Evolutionary conservation across 2,888 invertebrate species (phyloP), one percentile per base, ranked within the genome.

Genomic region (Eupelmus urozonus): DNA sequence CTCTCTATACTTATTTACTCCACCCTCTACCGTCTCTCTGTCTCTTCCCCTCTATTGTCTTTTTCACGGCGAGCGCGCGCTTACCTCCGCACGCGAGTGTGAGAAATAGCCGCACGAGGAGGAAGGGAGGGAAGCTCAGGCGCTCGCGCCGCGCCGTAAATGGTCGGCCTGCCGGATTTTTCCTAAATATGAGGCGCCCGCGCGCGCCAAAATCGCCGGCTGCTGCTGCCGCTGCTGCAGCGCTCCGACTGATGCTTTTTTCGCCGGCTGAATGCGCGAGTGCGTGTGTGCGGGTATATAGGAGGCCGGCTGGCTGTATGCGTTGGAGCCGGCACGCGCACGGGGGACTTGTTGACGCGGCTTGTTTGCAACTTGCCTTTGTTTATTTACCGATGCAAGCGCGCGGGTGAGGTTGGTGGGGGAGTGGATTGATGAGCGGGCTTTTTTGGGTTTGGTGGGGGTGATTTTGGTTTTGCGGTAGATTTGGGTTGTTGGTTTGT

Each of bases 131-230:
- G 16, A 20, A 23, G 25, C 45, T 1, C 16, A 16, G 3, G 29
- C 29, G 45, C 27, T 55, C 59, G 60, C 29, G 60, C 45, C 67
- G 53, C 42, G 40, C 63, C 67, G 72, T 77, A 77, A 72, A 77
- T 27, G 70, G 72, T 53, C 69, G 65, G 81, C 72, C 81, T 60
- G 74, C 13, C 23, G 55, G 62, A 69, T 69, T 73, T 77, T 77
- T 73, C 67, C 45, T 62, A 45, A 62, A 53, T 51, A 60, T n/a
- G 71, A 23, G n/a, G 65, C 51, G 45, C 34, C 5, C 5, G 27
- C 60, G 60, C 25, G 66, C 63, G 49, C 51, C 18, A 51, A 57
- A 55, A 57, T 55, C 25, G n/a, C 69, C 55, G 23, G 18, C 16
- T 3, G 11, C 55, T 9, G n/a, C n/a, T n/a, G n/a, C n/a, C n/a